phyloP scores from a whole-genome alignment of 2,113 vertebrate genomes.

The Micronycteris hirsuta region DNA sequence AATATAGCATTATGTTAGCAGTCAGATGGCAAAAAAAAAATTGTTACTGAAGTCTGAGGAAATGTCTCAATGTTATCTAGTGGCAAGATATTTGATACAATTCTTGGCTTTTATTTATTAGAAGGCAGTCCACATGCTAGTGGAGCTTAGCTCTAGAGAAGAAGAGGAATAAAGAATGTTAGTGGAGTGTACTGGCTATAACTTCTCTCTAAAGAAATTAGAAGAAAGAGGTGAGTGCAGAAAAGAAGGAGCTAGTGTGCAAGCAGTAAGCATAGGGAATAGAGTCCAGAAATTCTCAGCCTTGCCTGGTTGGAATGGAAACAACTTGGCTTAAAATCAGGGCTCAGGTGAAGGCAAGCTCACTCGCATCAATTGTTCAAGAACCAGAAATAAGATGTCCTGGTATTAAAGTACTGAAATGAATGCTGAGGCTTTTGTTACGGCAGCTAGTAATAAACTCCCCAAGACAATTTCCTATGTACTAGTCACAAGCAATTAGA shows the following conservation, averaged over 20 bases:
- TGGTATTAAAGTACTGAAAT: not conserved
- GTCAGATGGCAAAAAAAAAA: not conserved
- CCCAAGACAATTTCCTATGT: not conserved
- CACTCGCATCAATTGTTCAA: not conserved
- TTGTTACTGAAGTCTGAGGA: not conserved
- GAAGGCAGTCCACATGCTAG: not conserved
- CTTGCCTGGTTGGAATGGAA: not conserved
- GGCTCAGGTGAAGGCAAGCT: not conserved
- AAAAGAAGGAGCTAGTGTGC: rapidly evolving
- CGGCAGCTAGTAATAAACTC: not conserved
- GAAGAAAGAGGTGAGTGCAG: not conserved
- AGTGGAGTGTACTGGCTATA: rapidly evolving
- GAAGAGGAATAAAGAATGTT: not conserved
- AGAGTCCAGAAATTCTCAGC: no score
- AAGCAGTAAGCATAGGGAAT: rapidly evolving
- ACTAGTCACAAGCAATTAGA: not conserved
- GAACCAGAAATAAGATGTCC: not conserved
- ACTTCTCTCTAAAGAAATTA: not conserved
- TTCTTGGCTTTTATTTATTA: not conserved
- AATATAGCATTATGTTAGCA: not conserved
- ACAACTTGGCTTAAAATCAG: not conserved
- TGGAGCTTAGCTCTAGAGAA: not conserved
- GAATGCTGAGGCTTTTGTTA: not conserved
- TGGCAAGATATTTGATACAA: not conserved
- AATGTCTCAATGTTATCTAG: not conserved